A percentile compares a stretch with the other conserved stretches of the same genome.
Evolutionary conservation across 2,113 vertebrate species (phyloP).

Genomic region (Lycocorax pyrrhopterus): DNA sequence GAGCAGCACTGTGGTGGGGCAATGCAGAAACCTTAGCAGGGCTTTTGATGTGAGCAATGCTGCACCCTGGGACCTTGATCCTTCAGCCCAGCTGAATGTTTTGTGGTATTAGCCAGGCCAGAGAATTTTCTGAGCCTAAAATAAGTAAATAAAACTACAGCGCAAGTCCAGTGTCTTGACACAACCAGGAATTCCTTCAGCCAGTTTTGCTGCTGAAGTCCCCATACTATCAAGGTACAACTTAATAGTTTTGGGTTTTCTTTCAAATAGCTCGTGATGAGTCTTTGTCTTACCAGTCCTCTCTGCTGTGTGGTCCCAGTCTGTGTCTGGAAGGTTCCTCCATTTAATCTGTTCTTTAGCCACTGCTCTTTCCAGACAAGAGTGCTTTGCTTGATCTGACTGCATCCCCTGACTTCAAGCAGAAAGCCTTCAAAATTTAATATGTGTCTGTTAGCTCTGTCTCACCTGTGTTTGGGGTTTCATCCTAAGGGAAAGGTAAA

Average conservation of each 20-base stretch:
- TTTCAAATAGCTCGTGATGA: background rate
- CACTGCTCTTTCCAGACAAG: background rate
- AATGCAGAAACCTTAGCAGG: background rate
- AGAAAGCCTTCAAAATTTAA: background rate
- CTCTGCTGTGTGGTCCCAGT: background rate
- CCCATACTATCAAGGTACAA: background rate
- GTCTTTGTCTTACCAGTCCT: background rate
- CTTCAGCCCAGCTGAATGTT: background rate
- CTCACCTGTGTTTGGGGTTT: background rate
- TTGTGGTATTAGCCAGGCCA: background rate
- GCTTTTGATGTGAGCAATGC: background rate
- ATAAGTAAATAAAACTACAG: background rate
- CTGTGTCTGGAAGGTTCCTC: background rate
- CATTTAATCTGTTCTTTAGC: background rate
- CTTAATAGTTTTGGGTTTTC: background rate
- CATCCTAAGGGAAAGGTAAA: background rate
- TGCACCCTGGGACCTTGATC: rapidly evolving
- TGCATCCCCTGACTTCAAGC: background rate
- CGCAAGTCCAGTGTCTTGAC: background rate
- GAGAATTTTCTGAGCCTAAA: background rate
- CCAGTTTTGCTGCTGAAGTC: background rate
- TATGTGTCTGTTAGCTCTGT: background rate
- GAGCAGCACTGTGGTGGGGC: background rate
- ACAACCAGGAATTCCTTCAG: background rate
- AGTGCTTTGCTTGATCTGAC: background rate